Evolutionary conservation across 2,797 vertebrate species (phyloP).

Genomic region (Amblyopsis hoosieri): DNA sequence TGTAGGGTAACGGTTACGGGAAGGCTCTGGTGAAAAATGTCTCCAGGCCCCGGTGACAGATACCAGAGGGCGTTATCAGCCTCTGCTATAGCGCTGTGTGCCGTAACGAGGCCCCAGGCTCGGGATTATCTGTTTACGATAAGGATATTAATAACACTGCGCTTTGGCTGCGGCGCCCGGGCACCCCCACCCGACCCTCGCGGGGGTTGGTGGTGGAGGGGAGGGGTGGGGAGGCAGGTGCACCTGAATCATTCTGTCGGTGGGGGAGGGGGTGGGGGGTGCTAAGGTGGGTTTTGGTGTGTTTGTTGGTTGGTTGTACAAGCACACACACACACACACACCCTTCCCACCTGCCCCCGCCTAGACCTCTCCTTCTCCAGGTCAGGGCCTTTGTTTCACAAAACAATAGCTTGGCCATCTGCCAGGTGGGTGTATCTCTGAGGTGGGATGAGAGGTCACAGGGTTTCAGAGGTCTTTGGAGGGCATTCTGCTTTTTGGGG

Average conservation of each 20-base stretch:
- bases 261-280: conserved; percentile 23
- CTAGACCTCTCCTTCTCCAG: conserved; percentile 25
- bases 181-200: conserved; percentile 25
- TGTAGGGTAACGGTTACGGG: conserved; percentile 13
- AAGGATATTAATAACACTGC: conserved; percentile 78
- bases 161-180: conserved; percentile 63
- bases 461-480: conserved; percentile 32
- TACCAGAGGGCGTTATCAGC: conserved; percentile 66
- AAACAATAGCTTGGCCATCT: conserved; percentile 65
- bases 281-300: conserved; percentile 12
- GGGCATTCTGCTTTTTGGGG: not conserved
- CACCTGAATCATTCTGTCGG: conserved; percentile 67
- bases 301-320: not conserved
- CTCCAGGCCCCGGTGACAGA: conserved; percentile 56
- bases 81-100: conserved; percentile 51
- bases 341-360: conserved; percentile 13
- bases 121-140: conserved; percentile 77
- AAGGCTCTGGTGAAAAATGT: conserved; percentile 63
- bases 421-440: conserved; percentile 46
- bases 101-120: conserved; percentile 71
- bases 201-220: conserved; percentile 18
- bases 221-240: conserved; percentile 17
- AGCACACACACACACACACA: not conserved
- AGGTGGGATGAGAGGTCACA: conserved; percentile 18
- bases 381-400: conserved; percentile 42